phyloP scores from a whole-genome alignment of 1,140 invertebrate species.

The Drosophila bocqueti region DNA sequence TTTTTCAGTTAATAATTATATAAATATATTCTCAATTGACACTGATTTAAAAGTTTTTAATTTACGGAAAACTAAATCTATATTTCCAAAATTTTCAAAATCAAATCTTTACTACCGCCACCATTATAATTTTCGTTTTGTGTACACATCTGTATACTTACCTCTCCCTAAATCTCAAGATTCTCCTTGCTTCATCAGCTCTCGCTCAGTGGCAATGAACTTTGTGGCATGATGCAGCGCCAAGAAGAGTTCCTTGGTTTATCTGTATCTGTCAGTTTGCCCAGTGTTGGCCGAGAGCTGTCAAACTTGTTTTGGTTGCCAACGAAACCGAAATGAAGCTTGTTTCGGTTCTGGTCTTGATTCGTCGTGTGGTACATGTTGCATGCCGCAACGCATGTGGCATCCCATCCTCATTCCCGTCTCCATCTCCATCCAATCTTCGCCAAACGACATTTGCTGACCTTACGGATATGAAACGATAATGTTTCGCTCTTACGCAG shows the following conservation, averaged over 20 bases:
- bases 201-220: constrained; percentile 63
- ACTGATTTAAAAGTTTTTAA: not conserved
- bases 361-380: constrained; percentile 60
- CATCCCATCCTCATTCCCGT: constrained; percentile 2
- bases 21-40: not conserved
- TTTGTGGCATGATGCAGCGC: constrained; percentile 42
- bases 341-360: constrained; percentile 39
- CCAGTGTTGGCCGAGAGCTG: constrained; percentile 55
- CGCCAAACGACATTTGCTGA: constrained; percentile 59
- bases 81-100: not conserved
- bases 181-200: constrained; percentile 2
- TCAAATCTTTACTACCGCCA: not conserved
- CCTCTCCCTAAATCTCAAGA: not conserved
- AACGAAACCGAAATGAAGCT: constrained; percentile 78
- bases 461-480: constrained; percentile 57
- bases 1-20: too few relatives aligned
- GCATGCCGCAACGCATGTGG: constrained; percentile 67
- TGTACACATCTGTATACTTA: not conserved
- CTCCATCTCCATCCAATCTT: constrained; percentile 29
- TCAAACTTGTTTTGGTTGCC: constrained; percentile 70
- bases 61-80: not conserved
- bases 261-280: constrained; percentile 52
- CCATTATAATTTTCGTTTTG: not conserved
- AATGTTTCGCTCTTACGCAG: constrained; percentile 54
- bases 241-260: constrained; percentile 45